These are phyloP conservation scores for Orchestia grillus DNA, from an alignment of 1,140 invertebrate genomes.

Conservation along the genomic window DNA sequence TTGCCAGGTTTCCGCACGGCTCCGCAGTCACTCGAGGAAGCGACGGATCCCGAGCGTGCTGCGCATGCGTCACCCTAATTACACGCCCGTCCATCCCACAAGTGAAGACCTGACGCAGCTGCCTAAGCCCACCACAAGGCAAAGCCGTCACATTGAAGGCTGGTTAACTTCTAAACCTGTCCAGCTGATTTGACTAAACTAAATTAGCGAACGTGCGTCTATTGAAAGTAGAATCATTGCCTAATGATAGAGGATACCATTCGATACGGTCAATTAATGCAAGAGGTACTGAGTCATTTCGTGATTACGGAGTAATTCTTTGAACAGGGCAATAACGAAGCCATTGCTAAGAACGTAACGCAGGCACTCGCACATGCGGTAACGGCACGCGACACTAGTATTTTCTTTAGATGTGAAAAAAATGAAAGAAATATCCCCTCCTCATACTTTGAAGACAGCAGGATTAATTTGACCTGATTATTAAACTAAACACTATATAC, in stretches of 20 bases:
- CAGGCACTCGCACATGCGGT: background rate
- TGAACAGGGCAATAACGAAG: background rate
- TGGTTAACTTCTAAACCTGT: background rate
- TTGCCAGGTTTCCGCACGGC: background rate
- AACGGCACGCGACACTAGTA: background rate
- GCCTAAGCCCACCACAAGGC: background rate
- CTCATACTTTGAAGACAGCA: too few species aligned
- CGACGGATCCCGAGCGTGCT: background rate
- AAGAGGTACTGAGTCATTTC: background rate
- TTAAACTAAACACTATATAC: too few species aligned
- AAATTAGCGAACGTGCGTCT: background rate
- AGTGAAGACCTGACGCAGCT: background rate
- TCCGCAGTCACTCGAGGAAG: background rate
- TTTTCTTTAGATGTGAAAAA: background rate
- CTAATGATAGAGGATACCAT: background rate
- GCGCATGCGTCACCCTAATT: background rate
- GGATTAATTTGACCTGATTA: too few species aligned
- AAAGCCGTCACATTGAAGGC: background rate
- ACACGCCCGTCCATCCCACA: background rate
- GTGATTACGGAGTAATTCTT: background rate
- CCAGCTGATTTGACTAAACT: background rate
- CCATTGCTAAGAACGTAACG: background rate
- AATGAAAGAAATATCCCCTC: background rate
- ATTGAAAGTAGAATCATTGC: background rate
- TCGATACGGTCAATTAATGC: background rate